Evolutionary conservation across 2,113 vertebrate species (phyloP).

Genomic region (Bostrychus sinensis): DNA sequence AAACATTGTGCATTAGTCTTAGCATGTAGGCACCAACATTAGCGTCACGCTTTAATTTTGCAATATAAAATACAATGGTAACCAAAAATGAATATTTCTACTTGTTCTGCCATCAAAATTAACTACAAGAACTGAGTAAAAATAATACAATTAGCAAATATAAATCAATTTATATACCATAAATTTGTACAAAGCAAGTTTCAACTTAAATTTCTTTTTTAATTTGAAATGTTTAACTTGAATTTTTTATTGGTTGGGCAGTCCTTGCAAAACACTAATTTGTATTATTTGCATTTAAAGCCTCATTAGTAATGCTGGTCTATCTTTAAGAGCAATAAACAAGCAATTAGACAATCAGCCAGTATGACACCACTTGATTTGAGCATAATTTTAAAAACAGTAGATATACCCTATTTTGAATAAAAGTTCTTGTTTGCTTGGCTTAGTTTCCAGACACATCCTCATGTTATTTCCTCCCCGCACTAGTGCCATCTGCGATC

Average conservation of each 20-base stretch:
- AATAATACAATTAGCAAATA: too few relatives aligned
- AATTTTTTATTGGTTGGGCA: background rate
- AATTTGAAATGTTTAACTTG: too few relatives aligned
- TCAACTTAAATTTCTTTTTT: too few relatives aligned
- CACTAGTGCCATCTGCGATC: conserved; percentile 2
- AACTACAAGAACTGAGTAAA: too few relatives aligned
- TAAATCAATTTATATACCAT: too few relatives aligned
- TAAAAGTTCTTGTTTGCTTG: background rate
- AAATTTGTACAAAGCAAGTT: too few relatives aligned
- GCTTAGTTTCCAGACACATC: background rate
- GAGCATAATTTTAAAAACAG: background rate
- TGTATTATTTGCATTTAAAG: background rate
- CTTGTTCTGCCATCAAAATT: too few relatives aligned
- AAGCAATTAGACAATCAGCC: conserved; percentile 9
- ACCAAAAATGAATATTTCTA: too few relatives aligned
- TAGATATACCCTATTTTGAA: background rate
- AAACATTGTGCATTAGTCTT: too few relatives aligned
- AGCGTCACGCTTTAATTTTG: background rate
- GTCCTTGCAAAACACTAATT: background rate
- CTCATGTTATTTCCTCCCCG: too few relatives aligned
- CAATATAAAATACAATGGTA: background rate
- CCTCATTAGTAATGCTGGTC: background rate
- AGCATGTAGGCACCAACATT: background rate
- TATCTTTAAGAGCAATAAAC: conserved; percentile 9
- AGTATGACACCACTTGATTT: background rate